Percentiles rank a stretch among this genome's conserved stretches.
These are phyloP conservation scores for Pristionchus mayeri DNA, from an alignment of 2,888 invertebrate species.

Conservation along the genomic window DNA sequence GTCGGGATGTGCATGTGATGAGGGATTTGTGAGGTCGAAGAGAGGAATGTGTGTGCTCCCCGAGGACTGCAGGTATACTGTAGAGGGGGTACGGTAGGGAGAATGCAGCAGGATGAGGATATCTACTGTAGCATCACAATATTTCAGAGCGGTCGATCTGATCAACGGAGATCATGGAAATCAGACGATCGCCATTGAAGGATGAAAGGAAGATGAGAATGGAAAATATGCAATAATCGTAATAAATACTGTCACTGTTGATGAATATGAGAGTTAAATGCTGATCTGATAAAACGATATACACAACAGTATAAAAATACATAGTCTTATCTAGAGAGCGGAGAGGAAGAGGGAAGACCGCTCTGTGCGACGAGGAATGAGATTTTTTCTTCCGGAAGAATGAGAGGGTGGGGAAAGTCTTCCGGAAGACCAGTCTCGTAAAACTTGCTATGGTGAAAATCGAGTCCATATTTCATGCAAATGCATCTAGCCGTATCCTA, in stretches of 20 bases:
- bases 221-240: neutral
- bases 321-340: too few species aligned
- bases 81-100: neutral
- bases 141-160: neutral
- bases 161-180: slow-evolving; percentile 1
- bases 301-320: too few species aligned
- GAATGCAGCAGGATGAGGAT: neutral
- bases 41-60: neutral
- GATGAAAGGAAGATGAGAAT: neutral
- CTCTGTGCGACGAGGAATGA: too few species aligned
- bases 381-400: too few species aligned
- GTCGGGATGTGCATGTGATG: neutral
- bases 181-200: neutral
- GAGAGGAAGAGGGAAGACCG: too few species aligned
- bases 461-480: too few species aligned
- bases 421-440: too few species aligned
- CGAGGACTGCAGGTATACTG: slow-evolving; percentile 20
- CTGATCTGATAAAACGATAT: too few species aligned
- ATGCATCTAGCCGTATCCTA: too few species aligned
- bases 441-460: too few species aligned
- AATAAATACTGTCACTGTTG: neutral
- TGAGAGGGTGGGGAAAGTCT: too few species aligned
- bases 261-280: too few species aligned
- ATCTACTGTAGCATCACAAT: neutral
- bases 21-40: slow-evolving; percentile 1